Percentiles rank a stretch among this genome's conserved stretches.
These are phyloP conservation scores for Hippocampus zosterae DNA, from an alignment of 2,113 vertebrate genomes.

Conservation along the genomic window DNA sequence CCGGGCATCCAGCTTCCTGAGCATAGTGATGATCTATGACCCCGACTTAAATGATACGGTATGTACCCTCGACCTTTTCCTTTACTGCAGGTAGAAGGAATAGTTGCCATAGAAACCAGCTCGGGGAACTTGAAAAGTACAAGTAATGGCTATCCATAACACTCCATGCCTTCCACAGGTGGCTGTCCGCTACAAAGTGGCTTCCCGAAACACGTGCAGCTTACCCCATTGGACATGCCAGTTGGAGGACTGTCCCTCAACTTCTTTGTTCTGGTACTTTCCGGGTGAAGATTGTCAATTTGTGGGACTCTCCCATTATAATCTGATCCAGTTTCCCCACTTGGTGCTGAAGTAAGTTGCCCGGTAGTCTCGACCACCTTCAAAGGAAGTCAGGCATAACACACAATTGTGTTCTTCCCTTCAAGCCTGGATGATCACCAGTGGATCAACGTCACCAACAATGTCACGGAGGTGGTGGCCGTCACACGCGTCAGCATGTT, in stretches of 20 bases:
- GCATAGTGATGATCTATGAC: conserved; percentile 31
- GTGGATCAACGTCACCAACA: conserved; percentile 15
- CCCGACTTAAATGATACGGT: not conserved
- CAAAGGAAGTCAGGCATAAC: too few species aligned
- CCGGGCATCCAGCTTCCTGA: not conserved
- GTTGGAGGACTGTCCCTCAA: not conserved
- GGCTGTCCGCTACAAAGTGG: conserved; percentile 17
- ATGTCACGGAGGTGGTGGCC: fast-evolving
- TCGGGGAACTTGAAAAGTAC: not conserved
- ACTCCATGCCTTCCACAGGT: conserved; percentile 7
- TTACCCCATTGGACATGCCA: not conserved
- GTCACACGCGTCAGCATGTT: conserved; percentile 20
- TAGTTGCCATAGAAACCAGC: not conserved
- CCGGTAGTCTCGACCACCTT: not conserved
- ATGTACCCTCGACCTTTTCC: not conserved
- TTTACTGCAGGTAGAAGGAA: not conserved
- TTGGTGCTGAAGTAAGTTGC: conserved; percentile 9
- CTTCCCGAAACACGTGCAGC: not conserved
- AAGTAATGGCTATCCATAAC: too few species aligned
- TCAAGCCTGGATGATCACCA: not conserved
- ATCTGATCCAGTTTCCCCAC: not conserved
- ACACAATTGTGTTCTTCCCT: not conserved
- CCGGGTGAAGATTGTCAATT: conserved; percentile 12
- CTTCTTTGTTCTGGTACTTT: fast-evolving
- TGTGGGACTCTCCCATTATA: not conserved